These are phyloP conservation scores for Cantharis nigra DNA, from an alignment of 2,888 invertebrate species.

Conservation along the genomic window DNA sequence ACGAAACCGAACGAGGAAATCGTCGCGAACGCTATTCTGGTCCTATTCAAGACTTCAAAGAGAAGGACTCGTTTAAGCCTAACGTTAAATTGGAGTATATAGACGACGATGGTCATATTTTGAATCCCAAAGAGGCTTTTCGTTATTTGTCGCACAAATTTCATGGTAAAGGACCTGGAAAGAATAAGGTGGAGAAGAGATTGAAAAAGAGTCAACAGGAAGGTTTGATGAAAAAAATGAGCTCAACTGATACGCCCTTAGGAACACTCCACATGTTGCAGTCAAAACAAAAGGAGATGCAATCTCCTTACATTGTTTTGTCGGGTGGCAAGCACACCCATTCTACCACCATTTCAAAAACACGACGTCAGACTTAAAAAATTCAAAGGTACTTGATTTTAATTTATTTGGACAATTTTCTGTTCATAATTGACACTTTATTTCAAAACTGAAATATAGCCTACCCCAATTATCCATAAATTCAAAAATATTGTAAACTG, in stretches of 20 bases:
- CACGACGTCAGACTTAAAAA: slow-evolving; percentile 23
- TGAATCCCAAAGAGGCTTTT: slow-evolving; percentile 96
- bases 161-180: slow-evolving; percentile 99
- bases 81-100: slow-evolving; percentile 96
- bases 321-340: slow-evolving; percentile 82
- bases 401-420: background rate
- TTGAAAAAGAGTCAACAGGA: slow-evolving; percentile 94
- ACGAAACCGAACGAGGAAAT: slow-evolving; percentile 64
- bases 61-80: slow-evolving; percentile 88
- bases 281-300: slow-evolving; percentile 94
- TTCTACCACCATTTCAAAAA: slow-evolving; percentile 53
- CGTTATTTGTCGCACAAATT: slow-evolving; percentile 96
- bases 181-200: slow-evolving; percentile 96
- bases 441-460: background rate
- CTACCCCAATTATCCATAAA: background rate
- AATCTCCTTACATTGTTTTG: slow-evolving; percentile 89
- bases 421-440: background rate
- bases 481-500: background rate
- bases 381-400: background rate
- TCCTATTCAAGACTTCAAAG: slow-evolving; percentile 89
- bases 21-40: slow-evolving; percentile 79
- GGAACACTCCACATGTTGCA: slow-evolving; percentile 92
- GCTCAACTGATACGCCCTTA: slow-evolving; percentile 95
- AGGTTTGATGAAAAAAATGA: slow-evolving; percentile 96
- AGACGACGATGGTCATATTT: slow-evolving; percentile 91